Percentiles rank a stretch among this genome's conserved stretches.
phyloP scores from a whole-genome alignment of 2,113 vertebrate genomes.

The Colius striatus region DNA sequence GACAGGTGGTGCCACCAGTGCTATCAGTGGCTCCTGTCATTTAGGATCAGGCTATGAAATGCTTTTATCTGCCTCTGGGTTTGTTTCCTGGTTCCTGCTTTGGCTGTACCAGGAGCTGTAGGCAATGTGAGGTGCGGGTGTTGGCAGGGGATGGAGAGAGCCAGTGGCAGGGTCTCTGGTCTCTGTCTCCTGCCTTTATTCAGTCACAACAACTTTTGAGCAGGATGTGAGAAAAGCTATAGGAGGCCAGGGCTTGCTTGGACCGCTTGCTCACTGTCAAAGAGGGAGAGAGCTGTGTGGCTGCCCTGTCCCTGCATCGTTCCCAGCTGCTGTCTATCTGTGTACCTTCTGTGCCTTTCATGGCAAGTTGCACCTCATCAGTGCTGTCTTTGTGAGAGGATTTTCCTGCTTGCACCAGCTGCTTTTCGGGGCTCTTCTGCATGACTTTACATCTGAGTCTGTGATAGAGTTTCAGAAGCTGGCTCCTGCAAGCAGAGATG shows the following conservation, averaged over 20 bases:
- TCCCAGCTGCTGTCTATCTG: not conserved
- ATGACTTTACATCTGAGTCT: not conserved
- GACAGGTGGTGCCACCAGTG: not conserved
- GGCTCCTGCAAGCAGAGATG: not conserved
- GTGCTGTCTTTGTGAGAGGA: not conserved
- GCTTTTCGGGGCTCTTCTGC: not conserved
- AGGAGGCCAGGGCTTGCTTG: not conserved
- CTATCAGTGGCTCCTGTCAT: not conserved
- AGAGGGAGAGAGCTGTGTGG: not conserved
- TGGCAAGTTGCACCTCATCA: not conserved
- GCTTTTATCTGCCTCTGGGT: not conserved
- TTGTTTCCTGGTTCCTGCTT: not conserved
- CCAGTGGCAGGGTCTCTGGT: not conserved
- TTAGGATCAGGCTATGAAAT: not conserved
- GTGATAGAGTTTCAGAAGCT: not conserved
- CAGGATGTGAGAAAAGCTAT: not conserved
- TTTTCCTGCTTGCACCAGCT: not conserved
- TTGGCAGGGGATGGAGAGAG: not conserved
- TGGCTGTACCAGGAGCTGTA: not conserved
- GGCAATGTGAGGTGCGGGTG: not conserved
- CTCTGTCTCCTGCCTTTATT: not conserved
- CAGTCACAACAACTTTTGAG: not conserved
- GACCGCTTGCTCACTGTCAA: not conserved
- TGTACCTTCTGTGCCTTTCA: not conserved
- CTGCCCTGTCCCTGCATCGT: not conserved